Conservation (phyloP, 2,797 vertebrate species). For the Zalophus californianus region DNA sequence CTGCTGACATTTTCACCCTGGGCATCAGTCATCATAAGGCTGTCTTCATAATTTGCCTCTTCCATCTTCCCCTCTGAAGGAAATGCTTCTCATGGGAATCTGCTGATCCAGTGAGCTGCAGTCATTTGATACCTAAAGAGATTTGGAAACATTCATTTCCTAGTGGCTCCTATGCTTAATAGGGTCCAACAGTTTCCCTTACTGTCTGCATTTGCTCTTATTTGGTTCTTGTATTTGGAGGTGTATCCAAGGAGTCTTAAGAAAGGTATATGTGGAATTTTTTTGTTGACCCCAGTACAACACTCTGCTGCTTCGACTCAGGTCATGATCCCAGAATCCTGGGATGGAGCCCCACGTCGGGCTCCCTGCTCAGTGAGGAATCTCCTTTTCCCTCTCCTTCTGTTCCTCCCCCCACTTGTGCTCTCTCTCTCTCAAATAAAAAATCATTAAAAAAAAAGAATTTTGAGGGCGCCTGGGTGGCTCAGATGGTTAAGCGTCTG, state of each 20-base stretch:
- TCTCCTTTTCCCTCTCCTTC: neutral
- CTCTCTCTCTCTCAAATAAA: no score
- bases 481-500: no score
- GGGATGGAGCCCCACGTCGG: neutral
- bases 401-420: neutral
- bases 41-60: neutral
- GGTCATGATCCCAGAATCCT: neutral
- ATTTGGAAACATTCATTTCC: neutral
- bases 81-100: neutral
- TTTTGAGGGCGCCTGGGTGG: no score
- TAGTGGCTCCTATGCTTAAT: neutral
- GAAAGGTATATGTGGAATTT: neutral
- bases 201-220: neutral
- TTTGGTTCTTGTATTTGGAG: neutral
- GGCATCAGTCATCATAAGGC: neutral
- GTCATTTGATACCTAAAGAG: neutral
- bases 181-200: neutral
- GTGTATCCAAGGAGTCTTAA: neutral
- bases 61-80: neutral
- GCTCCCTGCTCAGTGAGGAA: neutral
- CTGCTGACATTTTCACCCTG: neutral
- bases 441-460: no score
- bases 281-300: neutral
- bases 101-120: neutral
- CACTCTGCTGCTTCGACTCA: neutral